These are phyloP conservation scores for Sorex maritimensis DNA, from an alignment of 2,797 vertebrate species.

Conservation along the genomic window DNA sequence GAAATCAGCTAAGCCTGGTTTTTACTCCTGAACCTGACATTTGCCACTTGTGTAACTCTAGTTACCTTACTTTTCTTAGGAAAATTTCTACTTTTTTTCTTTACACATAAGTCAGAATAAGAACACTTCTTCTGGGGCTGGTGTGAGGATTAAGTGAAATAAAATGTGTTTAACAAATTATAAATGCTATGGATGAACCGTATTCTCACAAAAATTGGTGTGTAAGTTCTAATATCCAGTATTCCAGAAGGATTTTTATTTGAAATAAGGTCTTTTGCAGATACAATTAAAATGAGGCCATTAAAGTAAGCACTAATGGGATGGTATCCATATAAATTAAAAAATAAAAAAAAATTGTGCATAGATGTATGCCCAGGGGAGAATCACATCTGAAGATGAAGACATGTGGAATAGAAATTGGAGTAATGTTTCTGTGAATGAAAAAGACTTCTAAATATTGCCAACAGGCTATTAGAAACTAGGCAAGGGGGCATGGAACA, in stretches of 20 bases:
- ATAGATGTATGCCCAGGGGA: too few relatives aligned
- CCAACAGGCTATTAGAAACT: background rate
- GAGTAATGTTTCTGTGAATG: background rate
- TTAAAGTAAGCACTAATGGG: background rate
- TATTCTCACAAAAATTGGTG: background rate
- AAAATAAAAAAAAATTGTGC: background rate
- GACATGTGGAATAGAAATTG: background rate
- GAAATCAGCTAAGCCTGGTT: background rate
- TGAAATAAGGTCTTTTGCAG: background rate
- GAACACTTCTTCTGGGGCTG: background rate
- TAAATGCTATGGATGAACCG: background rate
- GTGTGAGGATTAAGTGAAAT: background rate
- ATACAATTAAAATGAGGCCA: background rate
- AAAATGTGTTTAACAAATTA: background rate
- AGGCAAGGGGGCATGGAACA: too few relatives aligned
- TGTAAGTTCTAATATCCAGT: background rate
- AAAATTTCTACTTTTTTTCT: background rate
- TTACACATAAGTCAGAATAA: too few relatives aligned
- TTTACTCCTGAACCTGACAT: background rate
- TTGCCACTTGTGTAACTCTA: background rate
- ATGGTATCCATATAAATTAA: background rate
- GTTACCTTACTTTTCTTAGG: background rate
- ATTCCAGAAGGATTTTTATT: conserved; percentile 23
- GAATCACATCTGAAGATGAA: background rate
- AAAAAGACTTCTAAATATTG: background rate